phyloP scores from a whole-genome alignment of 2,888 invertebrate genomes.

The Nipponacmea schrenckii region DNA sequence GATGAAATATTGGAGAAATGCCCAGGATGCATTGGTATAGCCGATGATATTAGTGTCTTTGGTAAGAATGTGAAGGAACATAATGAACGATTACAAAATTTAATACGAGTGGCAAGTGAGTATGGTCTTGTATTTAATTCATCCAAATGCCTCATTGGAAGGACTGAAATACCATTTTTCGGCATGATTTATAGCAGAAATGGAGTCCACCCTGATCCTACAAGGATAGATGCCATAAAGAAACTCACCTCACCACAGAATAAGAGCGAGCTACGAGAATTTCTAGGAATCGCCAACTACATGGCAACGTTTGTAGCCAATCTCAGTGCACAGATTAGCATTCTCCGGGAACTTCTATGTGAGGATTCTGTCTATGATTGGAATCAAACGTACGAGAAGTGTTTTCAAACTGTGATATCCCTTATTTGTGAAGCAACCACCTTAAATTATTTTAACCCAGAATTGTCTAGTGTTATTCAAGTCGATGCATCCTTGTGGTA shows the following conservation, averaged over 20 bases:
- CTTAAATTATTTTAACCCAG: no score
- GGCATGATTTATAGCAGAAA: constrained; percentile 7
- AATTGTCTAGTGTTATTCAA: no score
- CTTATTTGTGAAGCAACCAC: no score
- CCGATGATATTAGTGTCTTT: constrained; percentile 33
- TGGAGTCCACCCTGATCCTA: constrained; percentile 9
- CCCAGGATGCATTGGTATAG: constrained; percentile 24
- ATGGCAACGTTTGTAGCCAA: constrained; percentile 24
- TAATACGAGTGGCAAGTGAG: no score
- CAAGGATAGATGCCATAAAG: constrained; percentile 6
- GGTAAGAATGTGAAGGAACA: constrained; percentile 28
- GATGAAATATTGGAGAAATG: constrained; percentile 29
- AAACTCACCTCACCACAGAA: constrained; percentile 6
- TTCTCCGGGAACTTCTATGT: constrained; percentile 9
- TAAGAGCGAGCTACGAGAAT: constrained; percentile 18
- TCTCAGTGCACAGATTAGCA: constrained; percentile 14
- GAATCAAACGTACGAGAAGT: constrained; percentile 9
- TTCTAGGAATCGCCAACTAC: constrained; percentile 28
- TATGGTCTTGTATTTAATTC: constrained; percentile 27
- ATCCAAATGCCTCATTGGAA: constrained; percentile 28
- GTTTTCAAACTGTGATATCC: no score
- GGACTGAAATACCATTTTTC: constrained; percentile 23
- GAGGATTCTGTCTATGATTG: constrained; percentile 9
- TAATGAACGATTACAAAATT: no score
- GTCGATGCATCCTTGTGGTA: constrained; percentile 25